These are phyloP conservation scores for Emydoidea blandingii DNA, from an alignment of 2,797 vertebrate species.

Conservation along the genomic window DNA sequence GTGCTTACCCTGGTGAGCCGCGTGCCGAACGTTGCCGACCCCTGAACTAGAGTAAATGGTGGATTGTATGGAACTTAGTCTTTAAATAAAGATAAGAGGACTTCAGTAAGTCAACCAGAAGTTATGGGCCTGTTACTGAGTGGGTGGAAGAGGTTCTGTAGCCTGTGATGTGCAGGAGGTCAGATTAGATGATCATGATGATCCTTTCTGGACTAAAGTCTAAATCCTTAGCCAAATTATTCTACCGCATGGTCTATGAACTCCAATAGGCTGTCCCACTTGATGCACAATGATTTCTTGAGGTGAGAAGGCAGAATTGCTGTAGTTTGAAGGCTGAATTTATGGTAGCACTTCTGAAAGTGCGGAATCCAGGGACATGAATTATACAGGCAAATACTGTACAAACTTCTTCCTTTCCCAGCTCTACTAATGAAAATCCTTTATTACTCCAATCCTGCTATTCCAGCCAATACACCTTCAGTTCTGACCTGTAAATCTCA, in stretches of 20 bases:
- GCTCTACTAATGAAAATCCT: background rate
- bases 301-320: constrained; percentile 14
- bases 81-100: background rate
- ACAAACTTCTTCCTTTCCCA: background rate
- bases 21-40: too few species aligned
- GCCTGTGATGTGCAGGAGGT: background rate
- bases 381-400: background rate
- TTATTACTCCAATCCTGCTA: background rate
- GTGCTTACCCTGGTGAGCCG: too few species aligned
- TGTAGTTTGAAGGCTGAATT: background rate
- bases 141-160: background rate
- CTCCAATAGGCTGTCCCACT: constrained; percentile 43
- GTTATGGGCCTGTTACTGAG: background rate
- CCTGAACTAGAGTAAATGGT: background rate
- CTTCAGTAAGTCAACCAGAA: background rate
- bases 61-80: background rate
- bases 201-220: constrained; percentile 33
- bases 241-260: constrained; percentile 38
- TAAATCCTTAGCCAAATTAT: constrained; percentile 55
- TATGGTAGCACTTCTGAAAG: background rate
- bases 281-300: constrained; percentile 45
- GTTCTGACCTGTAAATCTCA: background rate
- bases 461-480: background rate
- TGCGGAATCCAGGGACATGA: background rate
- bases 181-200: background rate